A percentile compares a stretch with the other conserved stretches of the same genome.
These are phyloP conservation scores for Calameuta idolon DNA, from an alignment of 2,888 invertebrate genomes.

Conservation along the genomic window DNA sequence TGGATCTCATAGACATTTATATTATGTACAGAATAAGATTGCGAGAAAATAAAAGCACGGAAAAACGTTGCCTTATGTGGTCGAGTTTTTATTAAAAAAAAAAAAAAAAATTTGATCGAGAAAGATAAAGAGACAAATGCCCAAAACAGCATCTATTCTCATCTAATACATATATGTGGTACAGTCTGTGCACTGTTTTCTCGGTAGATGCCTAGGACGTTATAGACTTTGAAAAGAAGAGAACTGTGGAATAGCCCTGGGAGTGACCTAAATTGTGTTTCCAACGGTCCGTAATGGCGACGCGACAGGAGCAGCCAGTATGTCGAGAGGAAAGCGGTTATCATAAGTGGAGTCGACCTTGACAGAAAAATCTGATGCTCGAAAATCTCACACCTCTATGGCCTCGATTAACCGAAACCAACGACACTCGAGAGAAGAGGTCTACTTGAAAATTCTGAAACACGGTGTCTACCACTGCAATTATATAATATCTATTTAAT, in stretches of 20 bases:
- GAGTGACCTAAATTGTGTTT: constrained; percentile 16
- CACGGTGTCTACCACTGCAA: background rate
- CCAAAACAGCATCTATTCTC: background rate
- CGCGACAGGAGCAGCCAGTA: background rate
- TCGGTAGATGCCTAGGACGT: background rate
- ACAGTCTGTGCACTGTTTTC: background rate
- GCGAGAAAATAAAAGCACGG: no score
- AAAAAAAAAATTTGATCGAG: background rate
- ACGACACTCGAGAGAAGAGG: background rate
- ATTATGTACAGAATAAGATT: no score
- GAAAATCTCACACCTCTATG: background rate
- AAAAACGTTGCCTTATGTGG: no score
- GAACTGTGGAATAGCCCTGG: background rate
- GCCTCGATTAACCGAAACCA: constrained; percentile 4
- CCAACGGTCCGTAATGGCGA: constrained; percentile 12
- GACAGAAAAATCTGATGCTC: background rate
- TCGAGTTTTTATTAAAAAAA: no score
- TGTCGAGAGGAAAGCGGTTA: background rate
- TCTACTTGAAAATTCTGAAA: background rate
- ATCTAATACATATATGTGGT: background rate
- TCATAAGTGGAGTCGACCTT: constrained; percentile 1
- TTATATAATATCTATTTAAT: background rate
- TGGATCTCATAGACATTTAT: no score
- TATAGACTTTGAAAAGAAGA: background rate
- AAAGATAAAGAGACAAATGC: background rate